These are phyloP conservation scores for Idaea biselata DNA, from an alignment of 2,888 invertebrate species.

Conservation along the genomic window DNA sequence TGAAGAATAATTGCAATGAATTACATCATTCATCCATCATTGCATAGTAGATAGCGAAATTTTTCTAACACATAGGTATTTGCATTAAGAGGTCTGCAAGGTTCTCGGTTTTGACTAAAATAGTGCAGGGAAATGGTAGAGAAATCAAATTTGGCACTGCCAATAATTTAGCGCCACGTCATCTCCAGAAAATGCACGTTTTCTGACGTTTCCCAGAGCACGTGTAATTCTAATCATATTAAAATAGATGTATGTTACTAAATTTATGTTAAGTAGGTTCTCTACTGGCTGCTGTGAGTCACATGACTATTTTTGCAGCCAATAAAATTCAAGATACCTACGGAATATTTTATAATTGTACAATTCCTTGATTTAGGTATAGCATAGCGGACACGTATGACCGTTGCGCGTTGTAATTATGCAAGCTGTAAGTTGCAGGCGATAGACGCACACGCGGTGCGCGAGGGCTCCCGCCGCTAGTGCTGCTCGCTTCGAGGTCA, in stretches of 20 bases:
- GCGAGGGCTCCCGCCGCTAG: not conserved
- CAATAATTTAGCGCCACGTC: not conserved
- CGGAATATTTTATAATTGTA: not conserved
- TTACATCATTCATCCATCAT: no score
- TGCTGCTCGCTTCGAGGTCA: not conserved
- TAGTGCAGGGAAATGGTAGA: not conserved
- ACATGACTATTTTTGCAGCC: not conserved
- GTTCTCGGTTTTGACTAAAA: not conserved
- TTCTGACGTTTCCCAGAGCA: no score
- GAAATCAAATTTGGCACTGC: not conserved
- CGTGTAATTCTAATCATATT: no score
- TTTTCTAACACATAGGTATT: no score
- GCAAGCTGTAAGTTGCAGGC: constrained; percentile 1
- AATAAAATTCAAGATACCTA: not conserved
- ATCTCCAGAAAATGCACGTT: no score
- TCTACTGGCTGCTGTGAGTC: no score
- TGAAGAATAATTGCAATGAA: no score
- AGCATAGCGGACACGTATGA: not conserved
- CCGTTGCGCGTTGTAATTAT: not conserved
- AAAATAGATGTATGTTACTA: no score
- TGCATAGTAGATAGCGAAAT: no score
- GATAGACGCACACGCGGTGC: not conserved
- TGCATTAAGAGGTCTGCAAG: not conserved
- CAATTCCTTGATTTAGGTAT: not conserved
- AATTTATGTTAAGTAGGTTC: no score